Evolutionary conservation across 2,113 vertebrate genomes (phyloP).

Genomic region (Gasterosteus nipponicus): DNA sequence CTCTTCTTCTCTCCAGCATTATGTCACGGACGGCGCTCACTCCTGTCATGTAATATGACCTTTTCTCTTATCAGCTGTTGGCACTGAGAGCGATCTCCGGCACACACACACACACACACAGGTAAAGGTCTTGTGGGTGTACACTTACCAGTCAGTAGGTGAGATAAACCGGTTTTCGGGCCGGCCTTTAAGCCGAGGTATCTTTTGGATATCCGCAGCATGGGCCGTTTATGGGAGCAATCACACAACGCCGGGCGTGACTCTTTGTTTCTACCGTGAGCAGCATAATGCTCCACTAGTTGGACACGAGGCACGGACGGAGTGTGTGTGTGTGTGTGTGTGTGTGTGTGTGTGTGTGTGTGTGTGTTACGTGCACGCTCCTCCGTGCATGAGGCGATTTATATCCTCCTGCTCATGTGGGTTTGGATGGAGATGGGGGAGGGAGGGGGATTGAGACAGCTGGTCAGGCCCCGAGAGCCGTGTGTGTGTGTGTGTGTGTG

Average conservation of each 20-base stretch:
- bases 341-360: conserved; percentile 2
- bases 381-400: conserved; percentile 65
- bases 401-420: conserved; percentile 67
- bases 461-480: conserved; percentile 66
- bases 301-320: conserved; percentile 34
- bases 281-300: conserved; percentile 30
- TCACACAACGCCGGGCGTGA: conserved; percentile 52
- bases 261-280: conserved; percentile 15
- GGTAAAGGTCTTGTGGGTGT: conserved; percentile 58
- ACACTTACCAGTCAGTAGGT: conserved; percentile 48
- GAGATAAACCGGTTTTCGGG: conserved; percentile 50
- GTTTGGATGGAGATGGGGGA: conserved; percentile 66
- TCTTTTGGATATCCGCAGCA: background rate
- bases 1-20: conserved; percentile 34
- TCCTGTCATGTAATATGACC: conserved; percentile 69
- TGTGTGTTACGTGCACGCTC: conserved; percentile 35
- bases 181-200: background rate
- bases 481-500: conserved; percentile 23
- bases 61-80: conserved; percentile 76
- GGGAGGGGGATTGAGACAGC: conserved; percentile 65
- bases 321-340: conserved; percentile 23
- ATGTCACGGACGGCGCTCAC: conserved; percentile 52
- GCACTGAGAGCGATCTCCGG: conserved; percentile 50
- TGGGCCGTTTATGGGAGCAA: conserved; percentile 2
- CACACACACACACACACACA: background rate